Conservation (phyloP, 2,888 invertebrate genomes). For the Oscheius myriophilus region DNA sequence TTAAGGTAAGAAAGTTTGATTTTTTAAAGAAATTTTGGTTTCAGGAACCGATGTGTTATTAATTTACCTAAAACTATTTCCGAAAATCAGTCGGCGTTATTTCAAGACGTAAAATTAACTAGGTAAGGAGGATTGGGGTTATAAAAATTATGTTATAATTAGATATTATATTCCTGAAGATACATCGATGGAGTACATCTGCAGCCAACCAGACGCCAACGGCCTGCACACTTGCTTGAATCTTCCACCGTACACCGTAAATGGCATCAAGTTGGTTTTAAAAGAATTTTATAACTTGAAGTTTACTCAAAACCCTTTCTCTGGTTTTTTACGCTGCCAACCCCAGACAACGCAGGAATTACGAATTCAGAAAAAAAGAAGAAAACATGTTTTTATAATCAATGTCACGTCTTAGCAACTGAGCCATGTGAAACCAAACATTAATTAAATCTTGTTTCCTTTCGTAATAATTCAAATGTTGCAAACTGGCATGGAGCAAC, state of each 20-base stretch:
- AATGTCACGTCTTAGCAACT: no score
- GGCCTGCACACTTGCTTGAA: slow-evolving; percentile 91
- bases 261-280: slow-evolving; percentile 72
- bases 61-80: slow-evolving; percentile 62
- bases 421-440: no score
- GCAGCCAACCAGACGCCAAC: slow-evolving; percentile 87
- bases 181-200: slow-evolving; percentile 88
- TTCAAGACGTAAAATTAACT: slow-evolving; percentile 63
- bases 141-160: slow-evolving; percentile 8
- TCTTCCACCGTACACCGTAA: slow-evolving; percentile 82
- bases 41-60: slow-evolving; percentile 68
- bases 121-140: slow-evolving; percentile 32
- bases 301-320: no score
- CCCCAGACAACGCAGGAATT: neutral
- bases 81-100: slow-evolving; percentile 51
- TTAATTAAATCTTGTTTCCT: no score
- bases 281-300: neutral
- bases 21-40: slow-evolving; percentile 16
- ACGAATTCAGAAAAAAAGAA: neutral
- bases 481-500: neutral
- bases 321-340: neutral
- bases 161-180: slow-evolving; percentile 71
- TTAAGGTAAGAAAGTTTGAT: slow-evolving; percentile 85
- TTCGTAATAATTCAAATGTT: neutral
- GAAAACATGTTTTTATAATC: no score